phyloP scores from a whole-genome alignment of 2,888 invertebrate species.

The Cephus spinipes region DNA sequence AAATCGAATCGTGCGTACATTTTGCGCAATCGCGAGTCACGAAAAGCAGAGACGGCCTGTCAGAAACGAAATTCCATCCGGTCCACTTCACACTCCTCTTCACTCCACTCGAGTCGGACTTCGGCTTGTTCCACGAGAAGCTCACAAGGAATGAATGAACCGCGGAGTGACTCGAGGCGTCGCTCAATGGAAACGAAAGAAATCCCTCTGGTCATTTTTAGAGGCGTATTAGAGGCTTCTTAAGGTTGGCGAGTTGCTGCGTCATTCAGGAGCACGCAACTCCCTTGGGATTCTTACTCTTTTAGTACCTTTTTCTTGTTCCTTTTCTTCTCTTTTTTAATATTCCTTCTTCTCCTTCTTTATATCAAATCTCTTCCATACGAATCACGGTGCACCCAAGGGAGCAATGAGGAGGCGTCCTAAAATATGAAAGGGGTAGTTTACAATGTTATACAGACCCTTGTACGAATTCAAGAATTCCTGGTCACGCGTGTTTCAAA shows the following conservation, averaged over 20 bases:
- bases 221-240: conserved; percentile 30
- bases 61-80: conserved; percentile 57
- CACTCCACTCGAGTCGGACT: conserved; percentile 48
- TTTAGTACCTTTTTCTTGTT: background rate
- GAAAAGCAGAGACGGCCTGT: conserved; percentile 29
- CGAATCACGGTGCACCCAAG: background rate
- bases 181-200: conserved; percentile 51
- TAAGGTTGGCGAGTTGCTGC: conserved; percentile 25
- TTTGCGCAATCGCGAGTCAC: conserved; percentile 5
- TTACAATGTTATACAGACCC: background rate
- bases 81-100: conserved; percentile 45
- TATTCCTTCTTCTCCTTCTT: background rate
- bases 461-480: background rate
- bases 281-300: conserved; percentile 5
- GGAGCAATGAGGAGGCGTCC: background rate
- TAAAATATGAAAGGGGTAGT: background rate
- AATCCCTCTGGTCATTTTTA: conserved; percentile 59
- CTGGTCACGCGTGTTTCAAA: conserved; percentile 58
- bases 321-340: background rate
- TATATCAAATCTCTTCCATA: background rate
- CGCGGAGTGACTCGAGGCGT: conserved; percentile 38
- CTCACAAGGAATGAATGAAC: conserved; percentile 21
- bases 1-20: background rate
- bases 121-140: background rate
- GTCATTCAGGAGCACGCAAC: conserved; percentile 33